A percentile compares a stretch with the other conserved stretches of the same genome.
Conservation (phyloP, 23 tunicate species). For the Halocynthia aurantium region DNA sequence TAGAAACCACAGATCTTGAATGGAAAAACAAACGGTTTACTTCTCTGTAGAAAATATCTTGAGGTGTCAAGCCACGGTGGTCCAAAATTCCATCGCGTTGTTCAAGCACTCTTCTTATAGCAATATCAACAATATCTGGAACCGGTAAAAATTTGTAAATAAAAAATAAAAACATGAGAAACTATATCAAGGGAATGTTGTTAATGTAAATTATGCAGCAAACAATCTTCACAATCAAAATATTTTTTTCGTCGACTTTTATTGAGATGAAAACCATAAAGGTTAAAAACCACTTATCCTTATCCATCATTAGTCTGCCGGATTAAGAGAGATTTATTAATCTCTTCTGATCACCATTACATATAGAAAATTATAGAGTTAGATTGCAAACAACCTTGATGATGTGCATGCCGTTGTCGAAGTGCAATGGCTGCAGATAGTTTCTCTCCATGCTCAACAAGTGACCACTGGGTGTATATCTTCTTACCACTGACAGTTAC, state of each 20-base stretch:
- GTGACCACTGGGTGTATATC: slow-evolving; percentile 33
- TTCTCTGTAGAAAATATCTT: slow-evolving; percentile 78
- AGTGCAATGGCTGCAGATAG: slow-evolving; percentile 54
- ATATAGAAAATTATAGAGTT: too few relatives aligned
- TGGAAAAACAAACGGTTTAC: slow-evolving; percentile 4
- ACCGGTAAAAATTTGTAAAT: not conserved
- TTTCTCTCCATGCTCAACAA: slow-evolving; percentile 76
- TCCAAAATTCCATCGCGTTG: slow-evolving; percentile 28
- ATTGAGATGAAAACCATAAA: too few relatives aligned
- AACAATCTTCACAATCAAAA: too few relatives aligned
- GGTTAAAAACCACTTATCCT: too few relatives aligned
- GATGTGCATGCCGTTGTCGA: slow-evolving; percentile 42
- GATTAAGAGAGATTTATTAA: too few relatives aligned
- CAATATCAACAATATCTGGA: slow-evolving; percentile 63
- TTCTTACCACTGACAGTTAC: slow-evolving; percentile 9
- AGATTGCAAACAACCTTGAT: slow-evolving; percentile 36
- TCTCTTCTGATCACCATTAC: too few relatives aligned
- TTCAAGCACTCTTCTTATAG: slow-evolving; percentile 46
- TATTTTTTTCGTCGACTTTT: too few relatives aligned
- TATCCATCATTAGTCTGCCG: too few relatives aligned
- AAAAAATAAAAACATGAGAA: not conserved
- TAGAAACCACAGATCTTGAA: not conserved
- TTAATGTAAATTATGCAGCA: not conserved
- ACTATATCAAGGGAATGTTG: not conserved
- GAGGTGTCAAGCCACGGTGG: slow-evolving; percentile 39